Evolutionary conservation across 1,140 invertebrate species (phyloP).

Genomic region (Condylostylus longicornis): DNA sequence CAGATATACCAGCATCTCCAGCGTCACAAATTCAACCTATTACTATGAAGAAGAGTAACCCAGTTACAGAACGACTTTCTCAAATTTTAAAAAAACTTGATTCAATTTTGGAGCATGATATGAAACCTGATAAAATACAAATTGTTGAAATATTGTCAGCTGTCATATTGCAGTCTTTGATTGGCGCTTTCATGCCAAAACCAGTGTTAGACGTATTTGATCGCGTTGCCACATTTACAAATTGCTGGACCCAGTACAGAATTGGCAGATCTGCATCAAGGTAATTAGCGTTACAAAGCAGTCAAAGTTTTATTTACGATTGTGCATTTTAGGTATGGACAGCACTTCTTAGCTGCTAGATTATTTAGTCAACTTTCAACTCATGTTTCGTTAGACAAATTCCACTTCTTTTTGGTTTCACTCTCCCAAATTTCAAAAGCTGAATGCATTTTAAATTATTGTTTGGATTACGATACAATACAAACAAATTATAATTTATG

Average conservation of each 20-base stretch:
- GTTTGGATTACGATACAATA: slow-evolving; percentile 21
- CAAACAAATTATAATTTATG: slow-evolving; percentile 18
- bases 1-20: background rate
- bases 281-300: slow-evolving; percentile 33
- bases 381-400: slow-evolving; percentile 73
- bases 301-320: background rate
- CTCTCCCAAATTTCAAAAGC: slow-evolving; percentile 54
- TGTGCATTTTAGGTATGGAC: slow-evolving; percentile 48
- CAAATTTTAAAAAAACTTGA: slow-evolving; percentile 26
- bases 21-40: too few species aligned
- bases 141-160: slow-evolving; percentile 27
- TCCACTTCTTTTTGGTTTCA: slow-evolving; percentile 78
- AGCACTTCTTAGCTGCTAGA: slow-evolving; percentile 53
- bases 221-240: slow-evolving; percentile 40
- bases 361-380: slow-evolving; percentile 52
- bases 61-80: slow-evolving; percentile 19
- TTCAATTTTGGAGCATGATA: slow-evolving; percentile 15
- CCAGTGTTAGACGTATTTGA: slow-evolving; percentile 44
- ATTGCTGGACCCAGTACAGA: slow-evolving; percentile 73
- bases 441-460: slow-evolving; percentile 39
- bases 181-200: slow-evolving; percentile 37
- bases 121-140: slow-evolving; percentile 12
- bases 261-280: slow-evolving; percentile 71
- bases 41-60: slow-evolving; percentile 15
- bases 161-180: slow-evolving; percentile 61